A percentile compares a stretch with the other conserved stretches of the same genome.
phyloP scores from a whole-genome alignment of 2,888 invertebrate genomes.

The Agelastica alni region DNA sequence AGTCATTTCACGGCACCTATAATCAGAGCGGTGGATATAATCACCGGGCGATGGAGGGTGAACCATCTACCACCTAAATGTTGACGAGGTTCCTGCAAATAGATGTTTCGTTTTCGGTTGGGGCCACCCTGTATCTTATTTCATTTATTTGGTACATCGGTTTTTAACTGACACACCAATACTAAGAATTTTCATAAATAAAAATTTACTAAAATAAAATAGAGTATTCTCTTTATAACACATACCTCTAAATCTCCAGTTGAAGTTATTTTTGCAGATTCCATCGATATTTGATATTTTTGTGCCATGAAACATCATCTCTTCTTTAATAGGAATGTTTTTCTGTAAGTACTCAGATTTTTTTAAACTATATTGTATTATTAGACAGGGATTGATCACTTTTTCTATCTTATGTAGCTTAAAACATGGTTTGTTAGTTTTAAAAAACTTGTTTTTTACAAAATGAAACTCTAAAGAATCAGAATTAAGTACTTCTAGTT shows the following conservation, averaged over 20 bases:
- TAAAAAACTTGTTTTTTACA: neutral
- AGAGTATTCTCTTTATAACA: too few relatives aligned
- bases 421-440: constrained; percentile 1
- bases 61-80: too few relatives aligned
- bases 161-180: too few relatives aligned
- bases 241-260: constrained; percentile 9
- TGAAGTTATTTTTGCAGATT: constrained; percentile 7
- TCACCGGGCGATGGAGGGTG: too few relatives aligned
- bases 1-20: too few relatives aligned
- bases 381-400: constrained; percentile 5
- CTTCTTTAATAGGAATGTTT: neutral
- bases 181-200: too few relatives aligned
- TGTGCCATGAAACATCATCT: constrained; percentile 7
- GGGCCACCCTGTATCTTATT: too few relatives aligned
- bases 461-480: neutral
- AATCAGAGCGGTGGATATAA: too few relatives aligned
- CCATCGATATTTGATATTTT: neutral
- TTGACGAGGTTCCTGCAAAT: too few relatives aligned
- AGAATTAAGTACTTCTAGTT: neutral
- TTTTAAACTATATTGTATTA: constrained; percentile 5
- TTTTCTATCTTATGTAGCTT: constrained; percentile 8
- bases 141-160: too few relatives aligned
- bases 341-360: neutral
- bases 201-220: too few relatives aligned
- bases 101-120: too few relatives aligned